These are phyloP conservation scores for Thunnus albacares DNA, from an alignment of 2,797 vertebrate species.

Conservation along the genomic window DNA sequence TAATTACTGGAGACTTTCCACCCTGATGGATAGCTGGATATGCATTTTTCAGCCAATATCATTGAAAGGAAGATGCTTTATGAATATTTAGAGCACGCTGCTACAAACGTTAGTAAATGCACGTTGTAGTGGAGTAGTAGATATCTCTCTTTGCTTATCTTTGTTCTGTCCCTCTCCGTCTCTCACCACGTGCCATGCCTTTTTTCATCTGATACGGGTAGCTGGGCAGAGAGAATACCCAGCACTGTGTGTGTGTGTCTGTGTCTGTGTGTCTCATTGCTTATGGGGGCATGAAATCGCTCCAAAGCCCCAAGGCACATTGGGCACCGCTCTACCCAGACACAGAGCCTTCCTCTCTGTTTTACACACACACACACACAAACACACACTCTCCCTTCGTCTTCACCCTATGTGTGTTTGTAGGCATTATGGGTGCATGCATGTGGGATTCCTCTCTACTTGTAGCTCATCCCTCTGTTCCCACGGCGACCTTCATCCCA, in stretches of 20 bases:
- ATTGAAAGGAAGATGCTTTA: conserved; percentile 11
- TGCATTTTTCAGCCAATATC: conserved; percentile 9
- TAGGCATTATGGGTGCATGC: conserved; percentile 37
- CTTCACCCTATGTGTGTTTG: conserved; percentile 43
- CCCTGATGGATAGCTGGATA: not conserved
- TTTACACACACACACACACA: conserved; percentile 32
- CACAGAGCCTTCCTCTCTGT: conserved; percentile 59
- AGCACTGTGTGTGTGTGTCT: conserved; percentile 56
- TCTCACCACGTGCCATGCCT: conserved; percentile 54
- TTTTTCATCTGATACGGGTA: conserved; percentile 62
- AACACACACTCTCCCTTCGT: conserved; percentile 2
- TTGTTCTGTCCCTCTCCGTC: conserved; percentile 44
- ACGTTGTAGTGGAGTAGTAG: conserved; percentile 9
- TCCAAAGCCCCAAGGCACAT: conserved; percentile 80
- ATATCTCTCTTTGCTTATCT: conserved; percentile 49
- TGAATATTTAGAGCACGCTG: conserved; percentile 24
- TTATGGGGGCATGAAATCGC: conserved; percentile 89
- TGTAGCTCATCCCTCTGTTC: conserved; percentile 66
- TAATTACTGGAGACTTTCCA: conserved; percentile 3
- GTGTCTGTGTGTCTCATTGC: conserved; percentile 73
- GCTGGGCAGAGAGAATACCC: conserved; percentile 66
- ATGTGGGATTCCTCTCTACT: conserved; percentile 63
- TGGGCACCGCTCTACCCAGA: conserved; percentile 67
- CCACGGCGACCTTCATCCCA: conserved; percentile 62
- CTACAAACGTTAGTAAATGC: conserved; percentile 9